Conservation (phyloP, 2,113 vertebrate genomes). For the Garra rufa region DNA sequence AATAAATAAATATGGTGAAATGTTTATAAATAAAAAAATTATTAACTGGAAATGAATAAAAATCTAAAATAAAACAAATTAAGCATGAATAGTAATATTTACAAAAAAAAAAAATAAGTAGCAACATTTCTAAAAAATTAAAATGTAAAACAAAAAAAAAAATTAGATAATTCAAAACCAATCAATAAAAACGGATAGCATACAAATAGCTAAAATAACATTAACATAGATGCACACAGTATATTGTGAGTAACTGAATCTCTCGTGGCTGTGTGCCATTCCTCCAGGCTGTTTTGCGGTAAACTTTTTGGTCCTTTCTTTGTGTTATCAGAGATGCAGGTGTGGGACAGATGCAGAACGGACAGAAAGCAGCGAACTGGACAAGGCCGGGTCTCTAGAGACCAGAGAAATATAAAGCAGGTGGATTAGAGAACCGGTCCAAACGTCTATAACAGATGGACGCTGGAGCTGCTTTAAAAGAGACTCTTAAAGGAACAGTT, state of each 20-base stretch:
- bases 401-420: constrained; percentile 37
- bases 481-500: neutral
- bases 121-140: no score
- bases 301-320: neutral
- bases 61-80: no score
- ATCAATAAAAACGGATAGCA: no score
- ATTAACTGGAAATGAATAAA: no score
- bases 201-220: no score
- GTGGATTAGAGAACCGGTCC: constrained; percentile 30
- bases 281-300: neutral
- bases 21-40: no score
- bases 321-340: neutral
- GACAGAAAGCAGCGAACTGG: constrained; percentile 9
- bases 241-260: neutral
- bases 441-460: constrained; percentile 31
- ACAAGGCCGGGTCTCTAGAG: neutral
- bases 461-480: neutral
- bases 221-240: no score
- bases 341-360: constrained; percentile 11
- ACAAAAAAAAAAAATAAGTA: no score
- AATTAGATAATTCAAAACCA: no score
- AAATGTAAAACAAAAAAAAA: no score
- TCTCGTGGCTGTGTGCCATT: neutral
- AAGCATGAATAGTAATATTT: no score
- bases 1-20: no score